Evolutionary conservation across 2,888 invertebrate species (phyloP), one percentile per base, ranked within the genome.

Genomic region (Noctua pronuba): DNA sequence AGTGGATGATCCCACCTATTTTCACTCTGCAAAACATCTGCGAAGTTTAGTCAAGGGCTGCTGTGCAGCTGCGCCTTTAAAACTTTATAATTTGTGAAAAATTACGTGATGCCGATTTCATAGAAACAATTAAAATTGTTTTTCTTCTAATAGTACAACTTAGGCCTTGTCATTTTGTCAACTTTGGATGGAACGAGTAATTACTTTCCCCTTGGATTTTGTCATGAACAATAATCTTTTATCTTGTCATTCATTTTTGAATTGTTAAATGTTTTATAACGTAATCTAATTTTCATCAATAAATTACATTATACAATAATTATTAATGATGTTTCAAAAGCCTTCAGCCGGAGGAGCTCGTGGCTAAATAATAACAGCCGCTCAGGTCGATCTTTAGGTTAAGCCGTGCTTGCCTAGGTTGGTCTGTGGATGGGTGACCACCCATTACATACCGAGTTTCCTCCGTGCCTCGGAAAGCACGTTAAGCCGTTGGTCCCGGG

Each of bases 201-300:
- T 64, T n/a, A 41, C 2, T 44, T 72, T 72, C n/a, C n/a, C 55
- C 64, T 65, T 74, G 49, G 7, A 28, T 62, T 35, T 80, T 60
- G 72, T 80, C n/a, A 80, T 73, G 4, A 80, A 44, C 13, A 16
- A 5, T 13, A 2, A 11, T 6, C 62, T 46, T 64, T 64, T 80
- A 79, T 41, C n/a, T 49, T 79, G 74, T 65, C n/a, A 65, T 49
- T 55, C 18, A 49, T n/a, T 38, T 44, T 55, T 11, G 18, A 79
- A 44, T 44, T 16, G 44, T n/a, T n/a, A 31, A 44, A 24, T 44
- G 60, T 52, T 44, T 28, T 38, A 5, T 24, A 44, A 3, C n/a
- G 16, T 41, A 3, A 18, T n/a, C 3, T n/a, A 5, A 31, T 52
- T 66, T 41, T 4, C 31, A 21, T 28, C 5, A 58, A 18, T 41